A percentile compares a stretch with the other conserved stretches of the same genome.
Conservation (phyloP, 2,888 invertebrate genomes). For the Polia nebulosa region DNA sequence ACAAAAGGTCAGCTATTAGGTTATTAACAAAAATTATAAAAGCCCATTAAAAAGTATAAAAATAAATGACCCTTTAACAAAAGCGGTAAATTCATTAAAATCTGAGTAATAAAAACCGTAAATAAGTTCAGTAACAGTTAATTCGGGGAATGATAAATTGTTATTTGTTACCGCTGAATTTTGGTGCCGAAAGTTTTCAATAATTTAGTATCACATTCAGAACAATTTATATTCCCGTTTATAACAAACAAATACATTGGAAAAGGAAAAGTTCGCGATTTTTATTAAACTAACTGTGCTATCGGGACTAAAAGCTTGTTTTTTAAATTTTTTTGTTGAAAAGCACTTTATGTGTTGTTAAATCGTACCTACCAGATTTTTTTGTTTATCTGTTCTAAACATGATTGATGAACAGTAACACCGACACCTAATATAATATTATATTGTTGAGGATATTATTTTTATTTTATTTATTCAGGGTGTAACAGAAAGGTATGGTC, state of each 20-base stretch:
- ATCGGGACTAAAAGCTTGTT: background rate
- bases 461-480: too few species aligned
- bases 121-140: conserved; percentile 53
- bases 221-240: conserved; percentile 53
- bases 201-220: conserved; percentile 53
- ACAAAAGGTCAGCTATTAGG: conserved; percentile 4
- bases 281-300: conserved; percentile 13
- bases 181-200: conserved; percentile 54
- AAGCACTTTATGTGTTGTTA: background rate
- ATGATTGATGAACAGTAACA: background rate
- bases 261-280: conserved; percentile 28
- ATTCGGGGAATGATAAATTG: conserved; percentile 56
- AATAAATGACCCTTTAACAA: conserved; percentile 43
- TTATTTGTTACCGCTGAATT: conserved; percentile 52
- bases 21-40: conserved; percentile 7
- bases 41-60: conserved; percentile 31
- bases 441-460: background rate
- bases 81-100: conserved; percentile 51
- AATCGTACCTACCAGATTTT: background rate
- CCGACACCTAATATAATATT: background rate
- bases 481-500: too few species aligned
- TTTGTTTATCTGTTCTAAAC: background rate
- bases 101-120: conserved; percentile 49
- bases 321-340: background rate
- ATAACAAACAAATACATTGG: conserved; percentile 35